phyloP scores from a whole-genome alignment of 2,888 invertebrate species.

The Mycalesis mineus region DNA sequence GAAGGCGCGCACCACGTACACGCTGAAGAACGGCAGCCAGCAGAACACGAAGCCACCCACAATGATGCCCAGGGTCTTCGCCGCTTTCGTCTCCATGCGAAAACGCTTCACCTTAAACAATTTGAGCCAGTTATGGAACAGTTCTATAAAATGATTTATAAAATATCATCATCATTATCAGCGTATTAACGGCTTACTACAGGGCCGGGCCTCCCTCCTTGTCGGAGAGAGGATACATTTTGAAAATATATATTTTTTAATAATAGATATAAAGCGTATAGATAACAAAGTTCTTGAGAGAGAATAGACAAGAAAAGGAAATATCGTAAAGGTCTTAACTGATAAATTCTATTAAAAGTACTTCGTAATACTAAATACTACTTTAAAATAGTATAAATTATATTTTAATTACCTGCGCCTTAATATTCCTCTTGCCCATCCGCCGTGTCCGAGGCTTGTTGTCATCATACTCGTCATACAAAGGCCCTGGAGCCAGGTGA shows the following conservation, averaged over 20 bases:
- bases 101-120: conserved; percentile 91
- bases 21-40: conserved; percentile 98
- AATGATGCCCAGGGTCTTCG: conserved; percentile 97
- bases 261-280: too few species aligned
- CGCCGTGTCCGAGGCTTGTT: conserved; percentile 78
- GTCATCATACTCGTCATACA: conserved; percentile 70
- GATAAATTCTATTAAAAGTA: too few species aligned
- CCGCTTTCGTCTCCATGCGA: conserved; percentile 97
- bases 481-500: conserved; percentile 66
- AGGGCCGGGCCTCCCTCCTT: too few species aligned
- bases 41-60: conserved; percentile 98
- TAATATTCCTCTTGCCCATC: conserved; percentile 93
- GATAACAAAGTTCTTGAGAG: too few species aligned
- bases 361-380: neutral
- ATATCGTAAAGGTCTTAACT: too few species aligned
- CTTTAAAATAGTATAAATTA: neutral
- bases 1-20: conserved; percentile 93
- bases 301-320: too few species aligned
- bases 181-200: too few species aligned
- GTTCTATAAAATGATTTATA: too few species aligned
- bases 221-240: too few species aligned
- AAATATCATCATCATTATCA: too few species aligned
- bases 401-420: conserved; percentile 83
- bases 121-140: too few species aligned
- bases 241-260: too few species aligned